Percentiles rank a stretch among this genome's conserved stretches.
phyloP scores from a whole-genome alignment of 2,113 vertebrate species.

The Ovibos moschatus region DNA sequence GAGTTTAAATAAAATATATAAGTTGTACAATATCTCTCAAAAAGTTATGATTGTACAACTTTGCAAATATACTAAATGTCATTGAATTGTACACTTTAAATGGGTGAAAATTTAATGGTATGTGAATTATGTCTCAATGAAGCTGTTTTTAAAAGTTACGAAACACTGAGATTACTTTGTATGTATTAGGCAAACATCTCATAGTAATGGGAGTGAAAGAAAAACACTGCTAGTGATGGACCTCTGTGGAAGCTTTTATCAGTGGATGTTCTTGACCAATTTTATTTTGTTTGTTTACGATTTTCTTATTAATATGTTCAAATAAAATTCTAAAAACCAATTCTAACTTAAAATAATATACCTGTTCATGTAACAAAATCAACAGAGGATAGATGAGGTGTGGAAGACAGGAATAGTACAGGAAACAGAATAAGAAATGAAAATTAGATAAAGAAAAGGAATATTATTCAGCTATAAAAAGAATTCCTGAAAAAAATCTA shows the following conservation, averaged over 20 bases:
- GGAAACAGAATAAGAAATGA: not conserved
- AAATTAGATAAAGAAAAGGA: conserved; percentile 18
- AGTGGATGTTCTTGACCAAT: not conserved
- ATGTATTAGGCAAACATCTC: not conserved
- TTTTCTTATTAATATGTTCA: not conserved
- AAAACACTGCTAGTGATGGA: not conserved
- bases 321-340: conserved; percentile 31
- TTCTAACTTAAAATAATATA: conserved; percentile 38
- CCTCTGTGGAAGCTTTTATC: not conserved
- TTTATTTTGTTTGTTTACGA: conserved; percentile 25
- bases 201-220: not conserved
- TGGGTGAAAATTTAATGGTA: not conserved
- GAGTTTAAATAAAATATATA: conserved; percentile 15
- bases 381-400: not conserved
- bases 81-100: not conserved
- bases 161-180: not conserved
- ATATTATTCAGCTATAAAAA: not conserved
- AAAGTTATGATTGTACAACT: not conserved
- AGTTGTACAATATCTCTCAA: not conserved
- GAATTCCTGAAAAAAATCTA: not conserved
- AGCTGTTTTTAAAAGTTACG: not conserved
- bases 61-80: not conserved
- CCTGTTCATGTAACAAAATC: not conserved
- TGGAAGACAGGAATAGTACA: not conserved
- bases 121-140: not conserved